Conservation (phyloP, 2,113 vertebrate species). For the Pollachius pollachius region DNA sequence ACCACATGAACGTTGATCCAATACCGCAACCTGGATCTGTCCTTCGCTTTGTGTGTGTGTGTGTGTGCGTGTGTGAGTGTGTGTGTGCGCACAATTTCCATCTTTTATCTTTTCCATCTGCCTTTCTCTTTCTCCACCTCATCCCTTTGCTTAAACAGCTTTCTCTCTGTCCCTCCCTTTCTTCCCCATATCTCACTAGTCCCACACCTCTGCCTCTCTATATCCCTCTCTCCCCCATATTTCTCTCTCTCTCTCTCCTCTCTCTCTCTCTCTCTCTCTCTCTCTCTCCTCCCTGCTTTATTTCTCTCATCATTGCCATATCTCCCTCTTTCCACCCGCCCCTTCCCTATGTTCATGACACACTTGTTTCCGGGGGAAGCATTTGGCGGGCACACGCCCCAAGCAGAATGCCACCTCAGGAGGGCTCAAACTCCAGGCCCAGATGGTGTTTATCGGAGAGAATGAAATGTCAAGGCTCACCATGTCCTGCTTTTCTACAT, state of each 20-base stretch:
- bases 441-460: constrained; percentile 76
- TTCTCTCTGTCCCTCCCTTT: background rate
- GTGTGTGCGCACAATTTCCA: background rate
- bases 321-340: background rate
- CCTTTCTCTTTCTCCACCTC: background rate
- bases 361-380: constrained; percentile 40
- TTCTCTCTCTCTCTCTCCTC: background rate
- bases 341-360: background rate
- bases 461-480: too few relatives aligned
- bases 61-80: background rate
- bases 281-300: background rate
- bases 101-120: background rate
- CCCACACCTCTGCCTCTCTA: background rate
- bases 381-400: constrained; percentile 46
- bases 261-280: background rate
- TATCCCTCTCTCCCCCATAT: background rate
- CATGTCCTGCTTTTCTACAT: too few relatives aligned
- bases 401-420: constrained; percentile 66
- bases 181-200: background rate
- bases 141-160: background rate
- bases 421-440: constrained; percentile 66
- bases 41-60: constrained; percentile 4
- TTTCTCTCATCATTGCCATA: background rate
- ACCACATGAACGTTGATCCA: background rate
- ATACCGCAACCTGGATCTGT: constrained; percentile 3